Evolutionary conservation across 2,888 invertebrate genomes (phyloP).

Genomic region (Patella ulyssiponensis): DNA sequence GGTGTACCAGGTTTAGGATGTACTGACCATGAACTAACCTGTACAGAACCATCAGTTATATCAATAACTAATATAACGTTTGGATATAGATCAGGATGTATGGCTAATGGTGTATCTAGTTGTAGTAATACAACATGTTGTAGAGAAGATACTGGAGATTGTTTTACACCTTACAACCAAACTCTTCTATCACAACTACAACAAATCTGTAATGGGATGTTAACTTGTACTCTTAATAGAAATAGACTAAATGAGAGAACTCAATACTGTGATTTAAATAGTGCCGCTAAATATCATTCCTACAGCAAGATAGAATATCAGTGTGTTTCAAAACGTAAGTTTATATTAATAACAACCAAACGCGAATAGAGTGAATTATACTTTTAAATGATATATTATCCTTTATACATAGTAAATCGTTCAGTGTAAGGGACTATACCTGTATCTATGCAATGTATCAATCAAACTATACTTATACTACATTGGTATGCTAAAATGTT

Average conservation of each 20-base stretch:
- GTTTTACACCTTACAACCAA: not conserved
- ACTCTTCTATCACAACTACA: no score
- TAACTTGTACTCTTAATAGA: no score
- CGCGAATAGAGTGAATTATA: no score
- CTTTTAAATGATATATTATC: no score
- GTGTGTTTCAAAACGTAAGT: not conserved
- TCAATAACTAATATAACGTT: not conserved
- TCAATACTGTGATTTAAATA: no score
- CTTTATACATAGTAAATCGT: no score
- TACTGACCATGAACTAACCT: not conserved
- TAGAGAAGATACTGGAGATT: not conserved
- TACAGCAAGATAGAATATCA: constrained; percentile 2
- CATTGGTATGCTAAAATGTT: no score
- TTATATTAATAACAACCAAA: no score
- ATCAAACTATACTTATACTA: no score
- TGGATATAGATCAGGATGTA: constrained; percentile 1
- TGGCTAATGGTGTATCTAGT: not conserved
- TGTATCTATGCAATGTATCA: no score
- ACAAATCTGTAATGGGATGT: not conserved
- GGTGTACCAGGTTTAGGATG: not conserved
- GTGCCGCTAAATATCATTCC: not conserved
- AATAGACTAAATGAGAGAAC: no score
- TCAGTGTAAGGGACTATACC: no score
- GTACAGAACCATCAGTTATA: not conserved
- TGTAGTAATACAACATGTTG: not conserved